Evolutionary conservation across 2,797 vertebrate genomes (phyloP).

Genomic region (Oreochromis grahami): DNA sequence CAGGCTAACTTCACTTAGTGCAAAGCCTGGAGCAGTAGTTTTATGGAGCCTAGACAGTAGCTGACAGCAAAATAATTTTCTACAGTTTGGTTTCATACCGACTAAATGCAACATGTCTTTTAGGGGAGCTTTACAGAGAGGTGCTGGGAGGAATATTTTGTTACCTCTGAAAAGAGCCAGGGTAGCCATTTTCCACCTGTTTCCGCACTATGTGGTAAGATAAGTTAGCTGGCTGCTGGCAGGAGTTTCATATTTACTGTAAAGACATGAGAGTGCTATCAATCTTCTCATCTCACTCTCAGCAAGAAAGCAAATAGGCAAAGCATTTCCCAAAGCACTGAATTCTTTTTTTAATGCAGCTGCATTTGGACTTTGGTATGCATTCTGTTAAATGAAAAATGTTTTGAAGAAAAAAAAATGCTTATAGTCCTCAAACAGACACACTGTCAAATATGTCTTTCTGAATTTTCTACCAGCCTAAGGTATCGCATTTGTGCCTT

Average conservation of each 20-base stretch:
- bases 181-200: not conserved
- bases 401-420: not conserved
- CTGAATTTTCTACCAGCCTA: not conserved
- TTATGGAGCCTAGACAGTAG: not conserved
- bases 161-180: not conserved
- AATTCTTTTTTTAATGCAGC: not conserved
- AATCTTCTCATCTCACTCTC: slow-evolving; percentile 1
- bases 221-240: slow-evolving; percentile 5
- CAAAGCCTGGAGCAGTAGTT: not conserved
- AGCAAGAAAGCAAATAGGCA: not conserved
- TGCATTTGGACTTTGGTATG: not conserved
- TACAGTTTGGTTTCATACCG: not conserved
- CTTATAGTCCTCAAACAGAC: not conserved
- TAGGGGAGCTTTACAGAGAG: not conserved
- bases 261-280: not conserved
- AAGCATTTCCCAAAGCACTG: not conserved
- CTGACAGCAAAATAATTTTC: not conserved
- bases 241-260: not conserved
- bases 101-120: not conserved
- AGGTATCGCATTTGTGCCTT: not conserved
- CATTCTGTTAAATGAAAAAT: not conserved
- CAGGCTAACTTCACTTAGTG: not conserved
- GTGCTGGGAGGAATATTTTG: not conserved
- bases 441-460: not conserved
- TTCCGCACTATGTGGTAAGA: not conserved